Evolutionary conservation across 1,140 invertebrate genomes (phyloP).

Genomic region (Anagrus nilaparvatae): DNA sequence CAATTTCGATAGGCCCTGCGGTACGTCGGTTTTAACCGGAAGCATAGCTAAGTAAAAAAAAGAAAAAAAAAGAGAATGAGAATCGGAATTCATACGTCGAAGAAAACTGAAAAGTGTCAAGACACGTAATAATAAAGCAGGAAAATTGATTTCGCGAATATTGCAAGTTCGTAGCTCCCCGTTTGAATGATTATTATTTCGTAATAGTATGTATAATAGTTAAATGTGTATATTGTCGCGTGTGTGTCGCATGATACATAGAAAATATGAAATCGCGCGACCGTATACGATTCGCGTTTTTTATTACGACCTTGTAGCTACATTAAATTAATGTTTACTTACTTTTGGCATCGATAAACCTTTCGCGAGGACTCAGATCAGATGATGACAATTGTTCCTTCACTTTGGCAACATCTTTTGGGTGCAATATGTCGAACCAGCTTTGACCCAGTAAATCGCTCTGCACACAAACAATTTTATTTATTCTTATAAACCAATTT

Average conservation of each 20-base stretch:
- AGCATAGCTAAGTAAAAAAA: conserved; percentile 65
- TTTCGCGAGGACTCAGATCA: conserved; percentile 77
- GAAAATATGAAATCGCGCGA: too few species aligned
- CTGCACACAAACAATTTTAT: conserved; percentile 42
- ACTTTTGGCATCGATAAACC: conserved; percentile 90
- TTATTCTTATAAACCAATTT: conserved; percentile 7
- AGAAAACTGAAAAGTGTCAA: conserved; percentile 7
- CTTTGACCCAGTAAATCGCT: conserved; percentile 83
- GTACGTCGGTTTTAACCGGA: conserved; percentile 78
- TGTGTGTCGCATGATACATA: too few species aligned
- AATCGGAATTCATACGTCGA: too few species aligned
- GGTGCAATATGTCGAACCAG: conserved; percentile 90
- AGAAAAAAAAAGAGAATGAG: neutral
- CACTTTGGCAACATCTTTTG: conserved; percentile 88
- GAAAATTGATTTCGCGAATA: too few species aligned
- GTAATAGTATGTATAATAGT: too few species aligned
- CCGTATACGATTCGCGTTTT: too few species aligned
- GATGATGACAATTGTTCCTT: conserved; percentile 90
- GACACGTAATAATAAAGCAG: neutral
- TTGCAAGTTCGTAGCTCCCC: too few species aligned
- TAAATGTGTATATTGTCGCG: too few species aligned
- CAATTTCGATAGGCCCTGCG: conserved; percentile 60
- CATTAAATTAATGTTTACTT: too few species aligned
- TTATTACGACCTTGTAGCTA: too few species aligned
- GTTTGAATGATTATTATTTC: too few species aligned